A percentile compares a stretch with the other conserved stretches of the same genome.
Conservation (phyloP, 2,113 vertebrate genomes). For the Cranoglanis bouderius region DNA sequence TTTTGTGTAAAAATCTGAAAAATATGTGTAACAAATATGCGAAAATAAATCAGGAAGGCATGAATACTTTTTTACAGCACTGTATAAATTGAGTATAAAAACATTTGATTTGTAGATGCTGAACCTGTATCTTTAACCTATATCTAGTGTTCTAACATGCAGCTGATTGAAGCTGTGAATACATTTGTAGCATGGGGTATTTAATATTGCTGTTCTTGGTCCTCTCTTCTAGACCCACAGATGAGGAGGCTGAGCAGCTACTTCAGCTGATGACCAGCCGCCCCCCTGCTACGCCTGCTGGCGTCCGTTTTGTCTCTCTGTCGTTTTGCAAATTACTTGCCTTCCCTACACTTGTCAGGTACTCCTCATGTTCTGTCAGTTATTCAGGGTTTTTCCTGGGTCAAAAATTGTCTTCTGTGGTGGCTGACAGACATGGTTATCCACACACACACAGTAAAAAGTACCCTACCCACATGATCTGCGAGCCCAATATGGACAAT, state of each 20-base stretch:
- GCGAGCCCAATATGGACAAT: too few relatives aligned
- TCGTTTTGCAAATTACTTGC: slow-evolving; percentile 97
- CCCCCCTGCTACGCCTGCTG: slow-evolving; percentile 92
- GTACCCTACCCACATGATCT: too few relatives aligned
- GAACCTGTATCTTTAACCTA: not conserved
- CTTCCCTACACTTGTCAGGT: slow-evolving; percentile 96
- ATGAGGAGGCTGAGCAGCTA: slow-evolving; percentile 94
- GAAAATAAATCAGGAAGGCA: not conserved
- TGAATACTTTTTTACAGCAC: not conserved
- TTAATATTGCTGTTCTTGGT: not conserved
- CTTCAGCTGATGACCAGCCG: slow-evolving; percentile 97
- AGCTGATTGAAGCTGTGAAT: not conserved
- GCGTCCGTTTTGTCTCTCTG: slow-evolving; percentile 94
- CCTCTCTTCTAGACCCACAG: slow-evolving; percentile 81
- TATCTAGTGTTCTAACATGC: not conserved
- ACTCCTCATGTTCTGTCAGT: slow-evolving; percentile 23
- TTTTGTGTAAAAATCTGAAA: not conserved
- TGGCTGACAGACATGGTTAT: too few relatives aligned
- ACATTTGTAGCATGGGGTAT: not conserved
- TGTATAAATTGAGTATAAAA: not conserved
- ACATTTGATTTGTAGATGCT: not conserved
- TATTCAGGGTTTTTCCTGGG: too few relatives aligned
- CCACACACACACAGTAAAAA: too few relatives aligned
- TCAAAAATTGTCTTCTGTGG: too few relatives aligned
- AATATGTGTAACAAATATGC: not conserved